phyloP scores from a whole-genome alignment of 2,888 invertebrate species.

The Xylota segnis region DNA sequence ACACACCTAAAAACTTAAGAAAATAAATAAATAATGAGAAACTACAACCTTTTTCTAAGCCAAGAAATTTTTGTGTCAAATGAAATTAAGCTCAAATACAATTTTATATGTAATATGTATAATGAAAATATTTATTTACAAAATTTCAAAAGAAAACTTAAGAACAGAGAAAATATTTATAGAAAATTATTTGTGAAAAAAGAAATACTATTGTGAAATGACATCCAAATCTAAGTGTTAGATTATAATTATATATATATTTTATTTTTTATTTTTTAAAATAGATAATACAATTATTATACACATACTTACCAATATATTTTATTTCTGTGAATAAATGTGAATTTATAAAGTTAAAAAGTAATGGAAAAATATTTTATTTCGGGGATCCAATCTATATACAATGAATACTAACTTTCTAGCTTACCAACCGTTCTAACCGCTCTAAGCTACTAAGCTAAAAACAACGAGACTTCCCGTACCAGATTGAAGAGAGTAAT shows the following conservation, averaged over 20 bases:
- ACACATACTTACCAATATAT: conserved; percentile 30
- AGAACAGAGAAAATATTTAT: conserved; percentile 46
- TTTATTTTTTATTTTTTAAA: conserved; percentile 12
- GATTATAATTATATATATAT: conserved; percentile 4
- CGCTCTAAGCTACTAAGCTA: too few relatives aligned
- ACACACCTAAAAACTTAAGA: not conserved
- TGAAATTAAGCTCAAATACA: conserved; percentile 54
- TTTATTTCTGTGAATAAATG: conserved; percentile 62
- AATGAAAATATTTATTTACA: conserved; percentile 49
- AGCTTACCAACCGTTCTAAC: too few relatives aligned
- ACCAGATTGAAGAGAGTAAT: too few relatives aligned
- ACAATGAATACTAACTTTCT: too few relatives aligned
- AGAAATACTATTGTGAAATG: not conserved
- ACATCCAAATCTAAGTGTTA: conserved; percentile 46
- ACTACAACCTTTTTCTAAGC: conserved; percentile 22
- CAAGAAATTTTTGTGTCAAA: conserved; percentile 58
- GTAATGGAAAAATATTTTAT: too few relatives aligned
- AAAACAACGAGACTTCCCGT: too few relatives aligned
- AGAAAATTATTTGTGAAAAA: conserved; percentile 31
- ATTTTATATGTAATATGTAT: conserved; percentile 13
- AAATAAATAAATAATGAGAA: not conserved
- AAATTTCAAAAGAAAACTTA: conserved; percentile 1
- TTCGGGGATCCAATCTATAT: too few relatives aligned
- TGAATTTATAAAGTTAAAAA: conserved; percentile 50
- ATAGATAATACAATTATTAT: conserved; percentile 10